These are phyloP conservation scores for Apaloderma vittatum DNA, from an alignment of 2,113 vertebrate genomes.

Conservation along the genomic window DNA sequence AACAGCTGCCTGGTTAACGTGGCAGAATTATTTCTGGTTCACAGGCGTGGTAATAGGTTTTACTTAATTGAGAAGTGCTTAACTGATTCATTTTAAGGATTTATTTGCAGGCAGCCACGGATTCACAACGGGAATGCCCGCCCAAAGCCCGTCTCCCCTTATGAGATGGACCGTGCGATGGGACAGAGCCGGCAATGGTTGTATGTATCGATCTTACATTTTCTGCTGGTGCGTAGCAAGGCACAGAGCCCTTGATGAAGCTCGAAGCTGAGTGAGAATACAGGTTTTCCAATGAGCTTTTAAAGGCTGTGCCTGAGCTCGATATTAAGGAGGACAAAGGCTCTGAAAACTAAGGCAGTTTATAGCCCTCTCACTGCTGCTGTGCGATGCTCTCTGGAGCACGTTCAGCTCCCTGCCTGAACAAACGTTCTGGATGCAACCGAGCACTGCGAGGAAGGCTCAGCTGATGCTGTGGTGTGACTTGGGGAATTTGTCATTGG, in stretches of 20 bases:
- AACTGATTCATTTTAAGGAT: background rate
- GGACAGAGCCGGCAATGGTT: background rate
- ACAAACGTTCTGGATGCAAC: background rate
- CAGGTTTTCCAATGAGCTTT: background rate
- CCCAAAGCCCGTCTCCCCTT: background rate
- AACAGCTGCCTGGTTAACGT: background rate
- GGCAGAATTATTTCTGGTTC: background rate
- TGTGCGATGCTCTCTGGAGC: background rate
- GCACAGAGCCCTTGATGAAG: background rate
- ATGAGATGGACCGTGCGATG: background rate
- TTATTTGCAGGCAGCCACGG: background rate
- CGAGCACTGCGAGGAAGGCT: background rate
- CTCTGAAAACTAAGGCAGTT: background rate
- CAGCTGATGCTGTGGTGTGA: background rate
- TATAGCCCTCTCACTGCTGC: background rate
- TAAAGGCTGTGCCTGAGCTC: background rate
- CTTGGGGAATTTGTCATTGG: background rate
- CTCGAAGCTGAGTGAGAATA: background rate
- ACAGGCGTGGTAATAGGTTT: background rate
- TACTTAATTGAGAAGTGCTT: background rate
- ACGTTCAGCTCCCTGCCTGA: background rate
- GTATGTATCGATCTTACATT: accelerated
- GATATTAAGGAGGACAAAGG: background rate
- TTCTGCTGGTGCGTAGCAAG: background rate
- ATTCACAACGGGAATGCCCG: background rate